Conservation (phyloP, 2,113 vertebrate species). For the Struthidea cinerea region DNA sequence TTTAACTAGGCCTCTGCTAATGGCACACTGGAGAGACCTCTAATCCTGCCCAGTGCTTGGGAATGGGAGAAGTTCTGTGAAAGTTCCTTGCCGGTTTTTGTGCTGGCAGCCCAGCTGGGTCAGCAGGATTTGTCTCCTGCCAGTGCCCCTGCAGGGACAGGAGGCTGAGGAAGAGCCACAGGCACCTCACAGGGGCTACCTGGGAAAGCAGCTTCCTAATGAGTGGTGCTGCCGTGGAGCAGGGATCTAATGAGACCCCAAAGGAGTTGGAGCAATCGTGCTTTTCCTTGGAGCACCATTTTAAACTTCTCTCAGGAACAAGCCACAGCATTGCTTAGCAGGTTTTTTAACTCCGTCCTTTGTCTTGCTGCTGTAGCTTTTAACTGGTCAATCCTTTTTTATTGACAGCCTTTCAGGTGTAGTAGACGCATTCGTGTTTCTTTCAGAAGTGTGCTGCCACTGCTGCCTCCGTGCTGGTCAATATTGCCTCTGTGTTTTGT, state of each 20-base stretch:
- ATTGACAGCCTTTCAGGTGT: neutral
- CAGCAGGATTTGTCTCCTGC: neutral
- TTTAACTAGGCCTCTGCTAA: neutral
- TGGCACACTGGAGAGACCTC: neutral
- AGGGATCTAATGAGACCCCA: constrained; percentile 65
- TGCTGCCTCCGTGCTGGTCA: neutral
- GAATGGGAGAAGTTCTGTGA: neutral
- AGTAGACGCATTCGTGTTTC: neutral
- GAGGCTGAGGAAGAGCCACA: neutral
- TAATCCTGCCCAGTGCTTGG: neutral
- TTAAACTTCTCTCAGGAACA: neutral
- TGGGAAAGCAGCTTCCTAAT: neutral
- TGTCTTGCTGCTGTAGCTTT: neutral
- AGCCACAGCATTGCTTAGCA: neutral
- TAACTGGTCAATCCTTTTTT: neutral
- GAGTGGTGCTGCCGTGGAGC: neutral
- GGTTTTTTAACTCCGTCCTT: neutral
- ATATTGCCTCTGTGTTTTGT: neutral
- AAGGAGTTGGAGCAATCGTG: neutral
- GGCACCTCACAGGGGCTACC: constrained; percentile 1
- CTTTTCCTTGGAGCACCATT: constrained; percentile 1
- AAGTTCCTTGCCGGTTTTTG: neutral
- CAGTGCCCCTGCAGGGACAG: constrained; percentile 19
- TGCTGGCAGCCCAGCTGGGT: neutral
- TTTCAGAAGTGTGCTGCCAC: neutral